Conservation (phyloP, 1,140 invertebrate species). For the Lamellibrachia luymesi region DNA sequence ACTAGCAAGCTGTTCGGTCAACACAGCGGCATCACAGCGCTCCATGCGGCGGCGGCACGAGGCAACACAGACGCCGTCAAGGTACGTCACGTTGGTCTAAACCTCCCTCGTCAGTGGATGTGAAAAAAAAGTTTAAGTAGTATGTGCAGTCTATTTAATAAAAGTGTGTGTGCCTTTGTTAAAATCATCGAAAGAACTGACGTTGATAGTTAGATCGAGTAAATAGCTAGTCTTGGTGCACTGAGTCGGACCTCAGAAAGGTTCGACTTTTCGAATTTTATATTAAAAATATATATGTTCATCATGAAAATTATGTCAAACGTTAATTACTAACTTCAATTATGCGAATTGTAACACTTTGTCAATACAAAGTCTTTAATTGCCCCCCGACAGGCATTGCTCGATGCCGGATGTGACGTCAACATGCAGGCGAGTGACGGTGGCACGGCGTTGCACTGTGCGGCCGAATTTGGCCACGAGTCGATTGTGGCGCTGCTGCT, state of each 20-base stretch:
- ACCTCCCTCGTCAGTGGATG: no score
- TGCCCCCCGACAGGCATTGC: neutral
- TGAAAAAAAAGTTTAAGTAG: no score
- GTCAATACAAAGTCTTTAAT: neutral
- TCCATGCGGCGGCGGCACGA: conserved; percentile 24
- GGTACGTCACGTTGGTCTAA: neutral
- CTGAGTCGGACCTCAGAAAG: no score
- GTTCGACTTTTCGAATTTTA: no score
- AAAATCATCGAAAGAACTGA: no score
- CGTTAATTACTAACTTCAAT: neutral
- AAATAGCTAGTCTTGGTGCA: no score
- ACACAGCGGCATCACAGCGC: conserved; percentile 22
- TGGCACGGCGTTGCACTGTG: conserved; percentile 27
- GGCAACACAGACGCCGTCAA: conserved; percentile 20
- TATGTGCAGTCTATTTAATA: no score
- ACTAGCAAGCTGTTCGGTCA: conserved; percentile 19
- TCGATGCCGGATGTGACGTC: conserved; percentile 10
- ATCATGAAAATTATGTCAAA: no score
- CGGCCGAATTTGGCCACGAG: conserved; percentile 15
- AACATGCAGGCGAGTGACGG: conserved; percentile 23
- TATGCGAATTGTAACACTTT: neutral
- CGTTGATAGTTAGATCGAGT: no score
- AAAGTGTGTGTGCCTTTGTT: no score
- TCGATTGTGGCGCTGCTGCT: conserved; percentile 10
- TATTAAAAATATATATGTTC: no score